These are phyloP conservation scores for Silurus aristotelis DNA, from an alignment of 2,797 vertebrate genomes.

Conservation along the genomic window DNA sequence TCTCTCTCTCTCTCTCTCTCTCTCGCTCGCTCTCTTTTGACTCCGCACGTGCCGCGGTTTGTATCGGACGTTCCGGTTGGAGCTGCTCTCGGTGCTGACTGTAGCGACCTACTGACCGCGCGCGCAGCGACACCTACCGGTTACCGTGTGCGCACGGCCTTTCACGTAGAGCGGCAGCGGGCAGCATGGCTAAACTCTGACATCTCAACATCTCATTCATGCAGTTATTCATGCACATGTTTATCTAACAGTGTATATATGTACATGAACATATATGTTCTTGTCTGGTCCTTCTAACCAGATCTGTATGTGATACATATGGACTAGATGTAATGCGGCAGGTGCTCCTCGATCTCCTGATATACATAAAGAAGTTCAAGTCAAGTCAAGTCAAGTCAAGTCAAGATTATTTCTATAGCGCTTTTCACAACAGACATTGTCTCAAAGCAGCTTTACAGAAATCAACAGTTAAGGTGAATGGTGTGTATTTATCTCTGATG, in stretches of 20 bases:
- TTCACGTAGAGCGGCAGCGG: neutral
- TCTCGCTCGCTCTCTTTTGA: constrained; percentile 51
- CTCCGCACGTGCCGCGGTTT: constrained; percentile 70
- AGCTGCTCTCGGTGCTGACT: constrained; percentile 60
- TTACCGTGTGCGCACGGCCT: neutral
- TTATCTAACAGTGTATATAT: no score
- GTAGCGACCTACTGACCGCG: constrained; percentile 59
- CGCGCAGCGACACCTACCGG: constrained; percentile 76
- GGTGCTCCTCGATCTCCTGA: neutral
- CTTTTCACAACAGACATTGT: no score
- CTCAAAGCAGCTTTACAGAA: no score
- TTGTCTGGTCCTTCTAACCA: neutral
- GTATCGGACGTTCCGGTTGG: constrained; percentile 62
- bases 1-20: constrained; percentile 55
- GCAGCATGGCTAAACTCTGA: neutral
- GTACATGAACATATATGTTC: no score
- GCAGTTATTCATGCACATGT: neutral
- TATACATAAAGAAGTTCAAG: neutral
- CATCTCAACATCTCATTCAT: neutral
- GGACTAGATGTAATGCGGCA: neutral
- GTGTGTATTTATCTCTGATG: no score
- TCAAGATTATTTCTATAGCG: no score
- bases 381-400: no score
- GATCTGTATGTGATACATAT: neutral
- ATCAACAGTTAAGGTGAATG: no score